Evolutionary conservation across 2,113 vertebrate genomes (phyloP).

Genomic region (Plecotus auritus): DNA sequence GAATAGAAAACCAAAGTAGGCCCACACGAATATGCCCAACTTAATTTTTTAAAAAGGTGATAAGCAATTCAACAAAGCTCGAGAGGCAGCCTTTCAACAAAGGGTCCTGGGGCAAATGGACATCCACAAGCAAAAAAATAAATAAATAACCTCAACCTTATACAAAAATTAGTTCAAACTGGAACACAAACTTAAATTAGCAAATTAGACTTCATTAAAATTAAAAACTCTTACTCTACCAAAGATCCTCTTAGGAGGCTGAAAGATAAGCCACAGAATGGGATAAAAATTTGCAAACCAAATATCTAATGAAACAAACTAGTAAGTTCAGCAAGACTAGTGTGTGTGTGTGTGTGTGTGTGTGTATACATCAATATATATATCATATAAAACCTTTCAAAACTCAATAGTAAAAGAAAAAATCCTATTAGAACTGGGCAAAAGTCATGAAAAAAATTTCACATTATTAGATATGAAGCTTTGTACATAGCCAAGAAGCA

Average conservation of each 20-base stretch:
- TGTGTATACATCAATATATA: no score
- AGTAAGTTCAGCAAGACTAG: no score
- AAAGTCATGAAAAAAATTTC: background rate
- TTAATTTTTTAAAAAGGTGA: background rate
- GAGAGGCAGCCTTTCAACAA: background rate
- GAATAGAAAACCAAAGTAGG: background rate
- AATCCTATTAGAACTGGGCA: background rate
- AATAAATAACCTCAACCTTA: background rate
- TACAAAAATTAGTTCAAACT: background rate
- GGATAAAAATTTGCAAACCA: background rate
- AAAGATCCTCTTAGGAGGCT: background rate
- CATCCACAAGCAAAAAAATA: background rate
- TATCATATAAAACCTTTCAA: background rate
- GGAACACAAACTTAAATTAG: background rate
- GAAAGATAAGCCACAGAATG: background rate
- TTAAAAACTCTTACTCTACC: background rate
- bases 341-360: no score
- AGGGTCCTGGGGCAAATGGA: background rate
- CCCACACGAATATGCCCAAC: background rate
- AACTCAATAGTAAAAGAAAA: background rate
- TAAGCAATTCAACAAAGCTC: background rate
- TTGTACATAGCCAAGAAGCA: background rate
- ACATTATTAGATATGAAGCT: background rate
- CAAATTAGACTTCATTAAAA: conserved; percentile 11
- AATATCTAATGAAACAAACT: background rate